Evolutionary conservation across 2,797 vertebrate species (phyloP).

Genomic region (Caiman crocodilus): DNA sequence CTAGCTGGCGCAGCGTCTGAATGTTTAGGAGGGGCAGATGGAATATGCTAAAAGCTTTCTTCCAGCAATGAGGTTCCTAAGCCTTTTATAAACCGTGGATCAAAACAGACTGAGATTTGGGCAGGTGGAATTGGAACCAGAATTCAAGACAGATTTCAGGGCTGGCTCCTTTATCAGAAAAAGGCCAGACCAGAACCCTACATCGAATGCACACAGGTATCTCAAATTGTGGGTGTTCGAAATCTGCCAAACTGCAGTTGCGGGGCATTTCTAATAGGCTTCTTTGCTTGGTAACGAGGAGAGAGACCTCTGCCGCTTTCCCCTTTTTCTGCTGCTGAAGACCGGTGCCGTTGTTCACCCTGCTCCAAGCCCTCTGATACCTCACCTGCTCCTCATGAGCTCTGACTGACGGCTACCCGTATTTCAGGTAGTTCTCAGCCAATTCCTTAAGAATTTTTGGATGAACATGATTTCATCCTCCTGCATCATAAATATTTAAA

Average conservation of each 20-base stretch:
- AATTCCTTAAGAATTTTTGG: conserved; percentile 63
- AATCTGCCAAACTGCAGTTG: background rate
- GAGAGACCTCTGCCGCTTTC: conserved; percentile 27
- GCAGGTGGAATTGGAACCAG: background rate
- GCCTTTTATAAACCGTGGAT: background rate
- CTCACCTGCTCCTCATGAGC: conserved; percentile 45
- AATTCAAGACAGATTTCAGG: background rate
- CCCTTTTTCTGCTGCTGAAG: conserved; percentile 44
- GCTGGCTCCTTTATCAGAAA: background rate
- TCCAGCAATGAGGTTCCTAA: background rate
- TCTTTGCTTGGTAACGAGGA: conserved; percentile 57
- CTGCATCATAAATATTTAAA: conserved; percentile 84
- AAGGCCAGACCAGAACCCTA: background rate
- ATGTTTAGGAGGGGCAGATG: background rate
- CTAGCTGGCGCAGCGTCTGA: background rate
- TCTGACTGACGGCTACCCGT: conserved; percentile 54
- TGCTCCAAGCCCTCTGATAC: conserved; percentile 58
- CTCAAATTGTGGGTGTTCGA: background rate
- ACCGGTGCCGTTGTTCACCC: conserved; percentile 48
- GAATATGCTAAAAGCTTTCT: background rate
- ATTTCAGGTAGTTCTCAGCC: conserved; percentile 48
- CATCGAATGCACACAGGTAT: background rate
- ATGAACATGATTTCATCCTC: conserved; percentile 64
- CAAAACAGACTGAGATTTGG: conserved; percentile 4
- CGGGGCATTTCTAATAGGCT: background rate